Conservation (phyloP, 1,140 invertebrate species). For the Chymomyza costata region DNA sequence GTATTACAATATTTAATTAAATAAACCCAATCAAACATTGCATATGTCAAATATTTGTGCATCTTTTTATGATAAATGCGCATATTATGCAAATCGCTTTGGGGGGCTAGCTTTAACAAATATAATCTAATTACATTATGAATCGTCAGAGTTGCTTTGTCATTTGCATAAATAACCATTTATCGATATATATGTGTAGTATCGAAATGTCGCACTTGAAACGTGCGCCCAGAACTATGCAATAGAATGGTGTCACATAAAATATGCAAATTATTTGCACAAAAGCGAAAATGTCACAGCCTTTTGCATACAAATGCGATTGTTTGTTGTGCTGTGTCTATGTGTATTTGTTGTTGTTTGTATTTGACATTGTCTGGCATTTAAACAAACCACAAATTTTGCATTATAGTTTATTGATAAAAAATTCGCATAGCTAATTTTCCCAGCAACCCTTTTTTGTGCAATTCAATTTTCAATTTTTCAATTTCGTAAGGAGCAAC, state of each 20-base stretch:
- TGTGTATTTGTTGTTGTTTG: constrained; percentile 13
- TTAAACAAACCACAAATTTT: constrained; percentile 42
- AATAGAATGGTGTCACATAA: constrained; percentile 35
- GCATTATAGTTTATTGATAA: constrained; percentile 43
- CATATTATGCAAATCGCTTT: constrained; percentile 60
- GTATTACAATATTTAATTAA: too few species aligned
- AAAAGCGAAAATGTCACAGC: constrained; percentile 37
- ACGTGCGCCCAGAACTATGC: constrained; percentile 22
- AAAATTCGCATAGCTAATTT: constrained; percentile 18
- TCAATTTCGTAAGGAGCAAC: too few species aligned
- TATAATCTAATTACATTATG: too few species aligned
- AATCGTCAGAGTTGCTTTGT: constrained; percentile 19
- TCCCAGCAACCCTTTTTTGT: constrained; percentile 15
- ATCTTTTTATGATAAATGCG: constrained; percentile 48
- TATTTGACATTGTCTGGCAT: constrained; percentile 13
- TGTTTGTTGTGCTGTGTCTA: constrained; percentile 30
- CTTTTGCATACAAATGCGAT: too few species aligned
- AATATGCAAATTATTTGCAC: constrained; percentile 52
- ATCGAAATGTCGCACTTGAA: constrained; percentile 31
- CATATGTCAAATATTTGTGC: constrained; percentile 40
- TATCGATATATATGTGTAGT: too few species aligned
- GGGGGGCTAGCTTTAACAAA: too few species aligned
- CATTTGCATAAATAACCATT: constrained; percentile 19
- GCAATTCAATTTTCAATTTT: too few species aligned
- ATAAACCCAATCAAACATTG: too few species aligned